Conservation (phyloP, 2,888 invertebrate species). For the Tridacna crocea region DNA sequence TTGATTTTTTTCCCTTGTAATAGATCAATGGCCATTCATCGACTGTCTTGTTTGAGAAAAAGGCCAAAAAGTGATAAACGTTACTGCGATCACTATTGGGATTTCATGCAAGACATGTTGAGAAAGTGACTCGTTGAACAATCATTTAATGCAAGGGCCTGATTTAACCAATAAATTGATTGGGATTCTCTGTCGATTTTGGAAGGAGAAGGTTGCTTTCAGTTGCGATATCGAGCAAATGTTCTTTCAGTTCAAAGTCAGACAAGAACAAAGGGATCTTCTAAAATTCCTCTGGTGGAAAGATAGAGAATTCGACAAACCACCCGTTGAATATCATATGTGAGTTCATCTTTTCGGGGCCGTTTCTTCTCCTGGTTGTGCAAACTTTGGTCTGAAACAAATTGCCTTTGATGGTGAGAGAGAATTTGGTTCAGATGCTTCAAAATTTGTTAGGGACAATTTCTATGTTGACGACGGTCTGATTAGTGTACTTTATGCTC, state of each 20-base stretch:
- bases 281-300: constrained; percentile 56
- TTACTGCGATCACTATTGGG: too few relatives aligned
- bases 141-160: constrained; percentile 48
- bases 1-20: too few relatives aligned
- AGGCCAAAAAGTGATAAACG: too few relatives aligned
- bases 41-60: too few relatives aligned
- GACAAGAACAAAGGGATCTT: constrained; percentile 36
- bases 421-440: constrained; percentile 22
- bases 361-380: constrained; percentile 61
- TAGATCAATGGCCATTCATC: too few relatives aligned
- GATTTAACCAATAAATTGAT: constrained; percentile 55
- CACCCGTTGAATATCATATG: constrained; percentile 28
- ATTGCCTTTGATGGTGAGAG: constrained; percentile 31
- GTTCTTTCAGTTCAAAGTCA: constrained; percentile 54
- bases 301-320: constrained; percentile 7
- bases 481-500: too few relatives aligned
- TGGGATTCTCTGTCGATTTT: constrained; percentile 51
- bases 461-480: constrained; percentile 56
- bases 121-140: constrained; percentile 26
- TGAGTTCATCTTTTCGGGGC: too few relatives aligned
- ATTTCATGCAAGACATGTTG: too few relatives aligned
- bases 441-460: constrained; percentile 25
- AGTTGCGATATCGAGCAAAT: constrained; percentile 57
- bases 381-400: constrained; percentile 33
- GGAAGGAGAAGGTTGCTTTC: constrained; percentile 35